Conservation (phyloP, 2,797 vertebrate species). For the Betta splendens region DNA sequence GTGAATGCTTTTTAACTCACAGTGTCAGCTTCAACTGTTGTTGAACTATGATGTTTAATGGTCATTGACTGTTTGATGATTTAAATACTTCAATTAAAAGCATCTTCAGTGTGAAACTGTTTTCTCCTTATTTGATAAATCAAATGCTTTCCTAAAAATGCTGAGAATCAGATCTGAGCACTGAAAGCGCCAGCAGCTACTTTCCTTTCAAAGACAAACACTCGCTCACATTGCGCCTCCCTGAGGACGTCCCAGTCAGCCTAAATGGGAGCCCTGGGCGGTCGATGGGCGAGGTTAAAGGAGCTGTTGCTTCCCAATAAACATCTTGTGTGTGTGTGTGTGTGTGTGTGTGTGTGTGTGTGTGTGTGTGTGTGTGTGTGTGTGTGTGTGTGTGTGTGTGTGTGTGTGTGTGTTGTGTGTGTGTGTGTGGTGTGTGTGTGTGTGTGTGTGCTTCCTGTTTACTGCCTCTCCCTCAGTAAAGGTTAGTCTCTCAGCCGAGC, state of each 20-base stretch:
- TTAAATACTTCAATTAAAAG: no score
- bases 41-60: no score
- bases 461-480: constrained; percentile 23
- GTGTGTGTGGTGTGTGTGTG: constrained; percentile 8
- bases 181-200: constrained; percentile 35
- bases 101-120: no score
- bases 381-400: constrained; percentile 25
- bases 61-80: no score
- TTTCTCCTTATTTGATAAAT: neutral
- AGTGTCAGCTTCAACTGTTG: no score
- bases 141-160: neutral
- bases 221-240: constrained; percentile 50
- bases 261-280: constrained; percentile 67
- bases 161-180: constrained; percentile 23
- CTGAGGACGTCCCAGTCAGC: constrained; percentile 70
- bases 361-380: constrained; percentile 18
- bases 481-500: constrained; percentile 39
- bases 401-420: constrained; percentile 12
- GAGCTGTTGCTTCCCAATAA: constrained; percentile 79
- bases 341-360: neutral
- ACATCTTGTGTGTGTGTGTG: constrained; percentile 60
- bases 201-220: constrained; percentile 14
- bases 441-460: constrained; percentile 45
- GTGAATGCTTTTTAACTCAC: no score
- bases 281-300: constrained; percentile 82